Base-by-base conservation (phyloP, 2,888 invertebrate species). In the Orchestes rusci region DNA sequence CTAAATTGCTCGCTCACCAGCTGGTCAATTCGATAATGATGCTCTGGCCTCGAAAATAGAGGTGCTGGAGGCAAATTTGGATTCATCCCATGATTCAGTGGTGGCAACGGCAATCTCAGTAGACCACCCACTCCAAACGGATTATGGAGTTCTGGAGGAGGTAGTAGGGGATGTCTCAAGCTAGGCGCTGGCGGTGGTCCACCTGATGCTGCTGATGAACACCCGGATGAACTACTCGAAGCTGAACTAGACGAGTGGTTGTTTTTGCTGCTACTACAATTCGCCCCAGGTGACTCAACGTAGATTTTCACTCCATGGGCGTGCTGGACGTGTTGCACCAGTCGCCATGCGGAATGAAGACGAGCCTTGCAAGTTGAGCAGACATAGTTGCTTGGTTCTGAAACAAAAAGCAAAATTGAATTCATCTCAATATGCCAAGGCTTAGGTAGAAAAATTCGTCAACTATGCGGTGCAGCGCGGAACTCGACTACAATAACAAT, bases 251-350 rank as follows among this genome's bases (percentile, higher is more conserved):
- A 78, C 32, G 66, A 69, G 31, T 65, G 65, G 58, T 76, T 77
- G 23, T 75, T 77, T 65, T 70, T 77, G 38, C 53, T 53, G 51
- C 53, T 50, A 39, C 61, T 63, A 27, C 56, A 61, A 36, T 60
- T 62, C 10, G 59, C 58, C 1, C 67, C 68, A 4, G 73, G 70
- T 40, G 74, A 73, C 59, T 88, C 88, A 39, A 85, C 78, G 73
- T 93, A 96, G 61, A 96, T 89, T 68, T 91, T 88, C 51, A 95
- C 84, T 15, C 94, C 94, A 63, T 96, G 96, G 47, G 85, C 82
- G 61, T 87, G 86, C 68, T 96, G 95, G 18, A 89, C 94, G 68
- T 96, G 96, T 66, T 95, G 94, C 29, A 96, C 79, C 49, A 96
- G 75, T 45, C 86, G 78, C 96, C 96, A 96, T 4, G 96, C 94